Percentiles rank a stretch among this genome's conserved stretches.
phyloP scores from a whole-genome alignment of 2,888 invertebrate species.

The Hyppa rectilinea region DNA sequence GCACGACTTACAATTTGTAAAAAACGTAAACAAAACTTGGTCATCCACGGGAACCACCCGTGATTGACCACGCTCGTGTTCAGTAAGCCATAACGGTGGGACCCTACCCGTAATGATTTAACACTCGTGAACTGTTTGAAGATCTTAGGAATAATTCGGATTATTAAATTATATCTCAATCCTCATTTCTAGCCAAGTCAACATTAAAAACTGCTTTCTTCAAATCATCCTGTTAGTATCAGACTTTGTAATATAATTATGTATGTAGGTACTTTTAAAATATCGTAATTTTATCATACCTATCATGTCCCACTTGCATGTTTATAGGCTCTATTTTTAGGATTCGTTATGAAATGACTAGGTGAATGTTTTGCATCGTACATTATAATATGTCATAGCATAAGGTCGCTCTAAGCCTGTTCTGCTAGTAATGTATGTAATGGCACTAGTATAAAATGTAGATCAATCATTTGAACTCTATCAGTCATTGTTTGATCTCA shows the following conservation, averaged over 20 bases:
- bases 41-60: not conserved
- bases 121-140: not conserved
- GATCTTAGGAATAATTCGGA: not conserved
- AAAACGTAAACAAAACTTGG: not conserved
- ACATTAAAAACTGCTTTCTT: not conserved
- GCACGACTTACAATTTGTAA: not conserved
- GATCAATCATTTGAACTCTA: constrained; percentile 40
- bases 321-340: constrained; percentile 10
- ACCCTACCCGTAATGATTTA: not conserved
- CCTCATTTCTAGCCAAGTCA: not conserved
- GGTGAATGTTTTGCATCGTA: constrained; percentile 9
- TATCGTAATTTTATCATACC: not conserved
- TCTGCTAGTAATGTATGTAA: constrained; percentile 29
- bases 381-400: not conserved
- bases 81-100: not conserved
- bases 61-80: not conserved
- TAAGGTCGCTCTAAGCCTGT: constrained; percentile 55
- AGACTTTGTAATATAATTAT: not conserved
- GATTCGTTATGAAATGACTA: constrained; percentile 18
- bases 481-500: constrained; percentile 58
- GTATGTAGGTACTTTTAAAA: not conserved
- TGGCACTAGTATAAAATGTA: constrained; percentile 54
- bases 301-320: not conserved
- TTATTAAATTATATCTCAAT: not conserved
- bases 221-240: not conserved